Conservation (phyloP, 1,140 invertebrate species). For the Drosophila kanapiae region DNA sequence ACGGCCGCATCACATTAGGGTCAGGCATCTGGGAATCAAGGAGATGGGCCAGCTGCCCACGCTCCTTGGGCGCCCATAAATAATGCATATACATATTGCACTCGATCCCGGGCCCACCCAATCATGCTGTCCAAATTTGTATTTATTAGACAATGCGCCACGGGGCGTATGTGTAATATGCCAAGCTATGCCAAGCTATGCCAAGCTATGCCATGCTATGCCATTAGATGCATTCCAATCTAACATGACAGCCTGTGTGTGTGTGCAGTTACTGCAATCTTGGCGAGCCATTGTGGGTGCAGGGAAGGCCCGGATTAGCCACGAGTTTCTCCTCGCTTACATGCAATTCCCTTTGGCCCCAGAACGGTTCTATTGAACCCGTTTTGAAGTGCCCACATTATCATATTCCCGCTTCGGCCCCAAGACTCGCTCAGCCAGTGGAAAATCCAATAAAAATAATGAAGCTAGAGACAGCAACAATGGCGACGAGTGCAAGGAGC, state of each 20-base stretch:
- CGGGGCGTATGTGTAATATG: constrained; percentile 82
- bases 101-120: constrained; percentile 43
- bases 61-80: constrained; percentile 63
- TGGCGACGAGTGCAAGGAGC: constrained; percentile 29
- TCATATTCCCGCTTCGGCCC: constrained; percentile 56
- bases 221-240: constrained; percentile 76
- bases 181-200: constrained; percentile 15
- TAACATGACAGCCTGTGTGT: constrained; percentile 55
- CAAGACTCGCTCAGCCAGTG: constrained; percentile 3
- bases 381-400: constrained; percentile 68
- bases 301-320: constrained; percentile 45
- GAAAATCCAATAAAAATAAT: constrained; percentile 79
- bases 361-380: constrained; percentile 76
- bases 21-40: constrained; percentile 22
- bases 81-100: constrained; percentile 45
- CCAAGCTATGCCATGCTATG: constrained; percentile 35
- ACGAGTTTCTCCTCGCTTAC: constrained; percentile 16
- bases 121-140: constrained; percentile 79
- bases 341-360: constrained; percentile 32
- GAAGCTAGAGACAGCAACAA: constrained; percentile 63
- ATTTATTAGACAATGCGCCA: constrained; percentile 79
- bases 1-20: constrained; percentile 52
- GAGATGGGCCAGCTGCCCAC: constrained; percentile 52
- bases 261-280: constrained; percentile 30
- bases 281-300: constrained; percentile 34